Evolutionary conservation across 2,888 invertebrate genomes (phyloP), one percentile per base, ranked within the genome.

Genomic region (Hydropsyche betteni): DNA sequence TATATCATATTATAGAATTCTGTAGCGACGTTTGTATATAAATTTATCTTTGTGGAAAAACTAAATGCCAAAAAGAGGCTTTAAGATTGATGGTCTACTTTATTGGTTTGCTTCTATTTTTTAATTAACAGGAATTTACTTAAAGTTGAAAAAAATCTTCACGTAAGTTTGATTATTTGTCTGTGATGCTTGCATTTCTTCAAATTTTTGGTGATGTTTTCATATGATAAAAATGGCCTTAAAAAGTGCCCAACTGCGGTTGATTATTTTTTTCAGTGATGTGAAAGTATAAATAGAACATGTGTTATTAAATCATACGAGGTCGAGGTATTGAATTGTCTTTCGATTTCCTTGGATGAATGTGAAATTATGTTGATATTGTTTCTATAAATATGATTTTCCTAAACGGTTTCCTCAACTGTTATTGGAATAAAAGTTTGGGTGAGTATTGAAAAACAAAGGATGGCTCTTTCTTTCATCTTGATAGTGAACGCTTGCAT

Each of bases 101-200:
- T 64, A 64, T 36, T 64, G 64, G 34, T 64, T 64, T 64, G 36
- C 36, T 64, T 64, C 34, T 64, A 33, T 44, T 6, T 64, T 64
- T 34, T 64, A 64, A 24, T 64, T 34, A 64, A 64, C 24, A 64
- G 8, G 10, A 53, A 69, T 70, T 70, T 70, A 55, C 33, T 53
- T 24, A 24, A 24, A 24, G 16, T 71, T 71, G 51, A 52, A 71
- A 50, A 53, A n/a, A n/a, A 16, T 71, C 44, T 34, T 24, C 24
- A 24, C 24, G 14, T 52, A 51, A 52, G 36, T 61, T 64, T 61
- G 64, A 55, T 36, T 73, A 16, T 38, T 53, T 51, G 64, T 55
- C 74, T 74, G 74, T 74, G 74, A 74, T 74, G 69, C 52, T 68
- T 74, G 74, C 74, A 74, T 74, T 74, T 51, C 71, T 10, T 44